Percentiles rank a stretch among this genome's conserved stretches.
Conservation (phyloP, 2,888 invertebrate species). For the Sesia apiformis region DNA sequence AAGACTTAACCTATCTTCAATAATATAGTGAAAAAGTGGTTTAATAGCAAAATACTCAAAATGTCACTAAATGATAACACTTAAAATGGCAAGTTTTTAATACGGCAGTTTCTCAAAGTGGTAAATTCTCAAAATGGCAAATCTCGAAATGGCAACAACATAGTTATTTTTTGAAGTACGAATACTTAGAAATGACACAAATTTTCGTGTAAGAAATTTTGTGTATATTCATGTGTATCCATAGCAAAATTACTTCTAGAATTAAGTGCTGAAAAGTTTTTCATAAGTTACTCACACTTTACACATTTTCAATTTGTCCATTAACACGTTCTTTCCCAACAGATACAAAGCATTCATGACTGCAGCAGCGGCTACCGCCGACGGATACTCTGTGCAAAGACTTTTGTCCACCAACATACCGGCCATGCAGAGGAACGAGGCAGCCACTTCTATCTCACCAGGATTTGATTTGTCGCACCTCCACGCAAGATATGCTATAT, state of each 20-base stretch:
- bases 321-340: conserved; percentile 24
- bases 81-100: too few species aligned
- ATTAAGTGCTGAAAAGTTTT: not conserved
- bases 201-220: too few species aligned
- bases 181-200: too few species aligned
- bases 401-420: conserved; percentile 38
- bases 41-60: too few species aligned
- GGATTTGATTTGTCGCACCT: conserved; percentile 29
- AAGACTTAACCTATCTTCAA: too few species aligned
- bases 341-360: conserved; percentile 38
- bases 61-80: too few species aligned
- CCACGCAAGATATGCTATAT: conserved; percentile 45
- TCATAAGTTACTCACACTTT: conserved; percentile 29
- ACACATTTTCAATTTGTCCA: conserved; percentile 22
- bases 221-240: too few species aligned
- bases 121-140: too few species aligned
- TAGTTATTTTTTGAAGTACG: too few species aligned
- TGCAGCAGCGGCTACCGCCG: conserved; percentile 43
- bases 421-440: conserved; percentile 46
- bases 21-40: too few species aligned
- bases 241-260: not conserved
- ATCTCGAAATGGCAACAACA: too few species aligned
- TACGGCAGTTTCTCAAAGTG: too few species aligned
- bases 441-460: conserved; percentile 40
- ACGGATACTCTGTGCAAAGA: conserved; percentile 36